Evolutionary conservation across 1,140 invertebrate species (phyloP).

Genomic region (Contarinia nasturtii): DNA sequence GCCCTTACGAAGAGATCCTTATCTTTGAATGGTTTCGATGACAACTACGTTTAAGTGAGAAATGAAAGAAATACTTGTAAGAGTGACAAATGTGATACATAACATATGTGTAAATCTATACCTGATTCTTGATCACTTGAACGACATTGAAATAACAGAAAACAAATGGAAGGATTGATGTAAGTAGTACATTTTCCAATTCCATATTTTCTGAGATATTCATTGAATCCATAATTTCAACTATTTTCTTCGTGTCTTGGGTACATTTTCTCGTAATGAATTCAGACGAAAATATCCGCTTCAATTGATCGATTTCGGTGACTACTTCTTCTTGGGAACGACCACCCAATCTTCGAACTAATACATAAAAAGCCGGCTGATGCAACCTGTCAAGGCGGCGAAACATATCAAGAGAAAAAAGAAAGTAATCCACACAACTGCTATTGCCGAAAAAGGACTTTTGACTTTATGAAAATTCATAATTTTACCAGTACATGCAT

Average conservation of each 20-base stretch:
- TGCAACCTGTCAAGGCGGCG: slow-evolving; percentile 31
- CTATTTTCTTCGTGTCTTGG: too few species aligned
- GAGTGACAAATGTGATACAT: slow-evolving; percentile 11
- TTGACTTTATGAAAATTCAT: too few species aligned
- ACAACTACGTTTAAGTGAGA: slow-evolving; percentile 1
- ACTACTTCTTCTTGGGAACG: too few species aligned
- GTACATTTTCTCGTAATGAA: neutral
- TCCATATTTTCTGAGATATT: neutral
- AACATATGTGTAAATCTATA: slow-evolving; percentile 17
- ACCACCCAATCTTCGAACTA: slow-evolving; percentile 6
- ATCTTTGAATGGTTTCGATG: slow-evolving; percentile 19
- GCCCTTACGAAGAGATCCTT: slow-evolving; percentile 25
- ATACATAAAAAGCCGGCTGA: slow-evolving; percentile 33
- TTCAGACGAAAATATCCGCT: slow-evolving; percentile 5
- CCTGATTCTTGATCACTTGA: slow-evolving; percentile 12
- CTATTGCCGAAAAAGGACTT: too few species aligned
- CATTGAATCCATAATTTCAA: too few species aligned
- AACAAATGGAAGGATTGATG: neutral
- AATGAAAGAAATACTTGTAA: slow-evolving; percentile 1
- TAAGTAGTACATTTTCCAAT: neutral
- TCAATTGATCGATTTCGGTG: slow-evolving; percentile 1
- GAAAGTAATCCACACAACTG: too few species aligned
- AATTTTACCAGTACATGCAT: slow-evolving; percentile 52
- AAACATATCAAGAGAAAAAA: slow-evolving; percentile 4
- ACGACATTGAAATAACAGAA: slow-evolving; percentile 7